These are phyloP conservation scores for Phasianus colchicus DNA, from an alignment of 2,113 vertebrate genomes.

Conservation along the genomic window DNA sequence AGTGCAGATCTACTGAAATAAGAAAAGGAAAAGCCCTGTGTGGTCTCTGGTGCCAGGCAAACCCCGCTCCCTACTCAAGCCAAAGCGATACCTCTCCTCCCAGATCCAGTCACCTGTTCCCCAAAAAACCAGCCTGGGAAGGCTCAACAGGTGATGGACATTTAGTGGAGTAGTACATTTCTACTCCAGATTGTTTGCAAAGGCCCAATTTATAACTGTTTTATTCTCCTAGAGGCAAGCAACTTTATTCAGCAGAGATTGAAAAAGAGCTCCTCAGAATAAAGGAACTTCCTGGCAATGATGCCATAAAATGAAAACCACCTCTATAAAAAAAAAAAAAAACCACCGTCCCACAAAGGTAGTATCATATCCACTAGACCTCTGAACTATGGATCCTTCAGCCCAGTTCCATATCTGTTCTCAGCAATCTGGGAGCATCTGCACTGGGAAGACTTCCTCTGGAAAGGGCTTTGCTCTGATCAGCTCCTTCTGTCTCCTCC, in stretches of 20 bases:
- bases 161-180: background rate
- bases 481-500: background rate
- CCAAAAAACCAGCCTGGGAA: background rate
- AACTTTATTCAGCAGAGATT: background rate
- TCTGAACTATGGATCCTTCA: background rate
- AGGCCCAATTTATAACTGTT: rapidly evolving
- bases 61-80: background rate
- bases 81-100: background rate
- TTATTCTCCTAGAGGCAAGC: background rate
- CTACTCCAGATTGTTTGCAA: background rate
- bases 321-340: background rate
- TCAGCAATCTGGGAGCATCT: background rate
- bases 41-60: background rate
- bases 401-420: background rate
- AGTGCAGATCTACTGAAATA: background rate
- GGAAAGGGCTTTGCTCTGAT: background rate
- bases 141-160: background rate
- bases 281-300: background rate
- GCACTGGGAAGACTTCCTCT: background rate
- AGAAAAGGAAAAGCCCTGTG: background rate
- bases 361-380: background rate
- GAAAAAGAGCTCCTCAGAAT: background rate
- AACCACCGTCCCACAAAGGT: no score
- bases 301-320: background rate
- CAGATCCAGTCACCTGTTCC: background rate